Evolutionary conservation across 2,888 invertebrate species (phyloP).

Genomic region (Mythimna albipuncta): DNA sequence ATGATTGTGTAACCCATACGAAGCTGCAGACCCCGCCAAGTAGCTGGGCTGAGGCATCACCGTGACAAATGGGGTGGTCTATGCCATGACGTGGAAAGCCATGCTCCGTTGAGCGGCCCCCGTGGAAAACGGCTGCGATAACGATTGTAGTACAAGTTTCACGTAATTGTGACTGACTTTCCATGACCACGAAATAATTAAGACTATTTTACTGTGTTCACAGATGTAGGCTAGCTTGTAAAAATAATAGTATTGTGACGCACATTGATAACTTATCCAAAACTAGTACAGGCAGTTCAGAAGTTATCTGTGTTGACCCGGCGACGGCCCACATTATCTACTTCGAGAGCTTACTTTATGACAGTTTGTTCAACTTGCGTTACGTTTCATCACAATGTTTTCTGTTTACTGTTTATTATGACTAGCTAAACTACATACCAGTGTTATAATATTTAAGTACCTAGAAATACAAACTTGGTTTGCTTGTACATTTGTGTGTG

Average conservation of each 20-base stretch:
- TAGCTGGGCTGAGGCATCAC: conserved; percentile 75
- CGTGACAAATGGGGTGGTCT: conserved; percentile 89
- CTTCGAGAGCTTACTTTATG: conserved; percentile 76
- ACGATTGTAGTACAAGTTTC: conserved; percentile 70
- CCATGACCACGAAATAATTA: conserved; percentile 60
- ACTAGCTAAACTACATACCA: conserved; percentile 9
- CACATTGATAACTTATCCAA: conserved; percentile 86
- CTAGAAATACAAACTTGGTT: not conserved
- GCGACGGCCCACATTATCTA: conserved; percentile 74
- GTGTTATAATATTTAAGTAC: not conserved
- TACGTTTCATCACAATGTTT: conserved; percentile 76
- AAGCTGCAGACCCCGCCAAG: conserved; percentile 36
- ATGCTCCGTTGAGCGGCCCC: conserved; percentile 82
- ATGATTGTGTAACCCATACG: conserved; percentile 55
- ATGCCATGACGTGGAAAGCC: conserved; percentile 84
- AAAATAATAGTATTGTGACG: conserved; percentile 80
- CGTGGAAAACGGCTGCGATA: conserved; percentile 80
- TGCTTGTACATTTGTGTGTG: not conserved
- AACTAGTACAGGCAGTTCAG: conserved; percentile 85
- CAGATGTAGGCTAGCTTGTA: conserved; percentile 65
- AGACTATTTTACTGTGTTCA: conserved; percentile 5
- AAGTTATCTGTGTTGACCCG: conserved; percentile 84
- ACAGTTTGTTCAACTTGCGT: conserved; percentile 87
- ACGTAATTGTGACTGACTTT: conserved; percentile 70
- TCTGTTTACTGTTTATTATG: conserved; percentile 77